Percentiles rank a stretch among this genome's conserved stretches.
Evolutionary conservation across 2,888 invertebrate species (phyloP).

Genomic region (Quadriops clusia): DNA sequence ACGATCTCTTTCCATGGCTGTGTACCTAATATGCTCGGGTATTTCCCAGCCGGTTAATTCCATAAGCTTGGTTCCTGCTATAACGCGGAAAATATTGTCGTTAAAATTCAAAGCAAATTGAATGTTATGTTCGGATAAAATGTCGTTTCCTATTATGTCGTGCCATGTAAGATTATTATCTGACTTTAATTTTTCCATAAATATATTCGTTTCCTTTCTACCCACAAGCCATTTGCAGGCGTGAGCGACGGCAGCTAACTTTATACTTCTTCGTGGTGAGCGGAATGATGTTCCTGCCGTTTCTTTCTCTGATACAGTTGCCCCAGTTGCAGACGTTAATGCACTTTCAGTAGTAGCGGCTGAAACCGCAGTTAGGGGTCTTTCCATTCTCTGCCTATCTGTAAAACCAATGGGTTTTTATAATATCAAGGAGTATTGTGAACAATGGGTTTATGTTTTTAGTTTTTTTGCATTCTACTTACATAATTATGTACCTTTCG

Average conservation of each 20-base stretch:
- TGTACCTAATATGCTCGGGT: constrained; percentile 40
- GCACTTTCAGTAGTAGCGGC: too few relatives aligned
- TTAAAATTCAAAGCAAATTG: constrained; percentile 57
- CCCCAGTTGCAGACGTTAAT: too few relatives aligned
- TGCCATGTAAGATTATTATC: constrained; percentile 46
- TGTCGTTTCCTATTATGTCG: constrained; percentile 53
- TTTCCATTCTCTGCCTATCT: too few relatives aligned
- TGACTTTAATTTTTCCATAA: constrained; percentile 26
- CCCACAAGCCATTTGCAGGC: constrained; percentile 17
- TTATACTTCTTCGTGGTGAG: too few relatives aligned
- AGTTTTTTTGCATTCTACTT: too few relatives aligned
- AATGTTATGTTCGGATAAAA: constrained; percentile 55
- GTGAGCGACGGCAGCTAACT: constrained; percentile 12
- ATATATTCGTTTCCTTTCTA: constrained; percentile 17
- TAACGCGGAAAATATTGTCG: constrained; percentile 50
- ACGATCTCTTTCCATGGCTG: constrained; percentile 50
- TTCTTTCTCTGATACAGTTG: too few relatives aligned
- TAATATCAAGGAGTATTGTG: neutral
- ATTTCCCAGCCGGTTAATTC: constrained; percentile 55
- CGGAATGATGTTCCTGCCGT: too few relatives aligned
- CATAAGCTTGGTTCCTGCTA: constrained; percentile 63
- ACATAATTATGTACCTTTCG: too few relatives aligned
- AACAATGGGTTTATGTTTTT: neutral
- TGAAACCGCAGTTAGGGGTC: too few relatives aligned
- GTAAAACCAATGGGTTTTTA: too few relatives aligned